Conservation (phyloP, 2,797 vertebrate species). For the Cyprinella venusta region DNA sequence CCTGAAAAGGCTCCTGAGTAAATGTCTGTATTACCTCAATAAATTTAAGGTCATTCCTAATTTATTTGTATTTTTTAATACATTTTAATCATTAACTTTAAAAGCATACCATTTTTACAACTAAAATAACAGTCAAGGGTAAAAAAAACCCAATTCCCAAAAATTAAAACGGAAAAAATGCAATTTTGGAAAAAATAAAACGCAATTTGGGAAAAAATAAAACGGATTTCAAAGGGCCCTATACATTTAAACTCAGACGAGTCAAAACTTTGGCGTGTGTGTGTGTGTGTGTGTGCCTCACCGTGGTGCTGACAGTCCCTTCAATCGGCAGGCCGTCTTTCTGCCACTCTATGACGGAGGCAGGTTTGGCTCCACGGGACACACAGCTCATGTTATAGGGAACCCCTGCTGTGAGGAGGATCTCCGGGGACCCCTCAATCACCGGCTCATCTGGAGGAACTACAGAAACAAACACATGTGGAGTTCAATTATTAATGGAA, state of each 20-base stretch:
- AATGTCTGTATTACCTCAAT: too few relatives aligned
- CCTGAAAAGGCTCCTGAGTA: too few relatives aligned
- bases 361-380: slow-evolving; percentile 88
- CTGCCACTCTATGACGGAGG: slow-evolving; percentile 87
- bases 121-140: too few relatives aligned
- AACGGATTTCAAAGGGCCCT: too few relatives aligned
- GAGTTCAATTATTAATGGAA: slow-evolving; percentile 24
- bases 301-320: slow-evolving; percentile 82
- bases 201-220: too few relatives aligned
- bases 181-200: too few relatives aligned
- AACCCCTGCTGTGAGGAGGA: slow-evolving; percentile 87
- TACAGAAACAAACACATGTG: slow-evolving; percentile 58
- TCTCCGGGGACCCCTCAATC: slow-evolving; percentile 88
- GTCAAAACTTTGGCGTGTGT: not conserved
- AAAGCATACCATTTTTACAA: too few relatives aligned
- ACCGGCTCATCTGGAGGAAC: slow-evolving; percentile 91
- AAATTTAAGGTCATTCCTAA: too few relatives aligned
- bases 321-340: slow-evolving; percentile 86
- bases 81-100: too few relatives aligned
- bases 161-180: too few relatives aligned
- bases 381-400: slow-evolving; percentile 93
- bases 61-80: too few relatives aligned
- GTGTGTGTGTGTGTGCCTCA: slow-evolving; percentile 63
- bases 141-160: too few relatives aligned
- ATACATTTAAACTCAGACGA: not conserved